These are phyloP conservation scores for Pseudochirops corinnae DNA, from an alignment of 2,797 vertebrate species.

Conservation along the genomic window DNA sequence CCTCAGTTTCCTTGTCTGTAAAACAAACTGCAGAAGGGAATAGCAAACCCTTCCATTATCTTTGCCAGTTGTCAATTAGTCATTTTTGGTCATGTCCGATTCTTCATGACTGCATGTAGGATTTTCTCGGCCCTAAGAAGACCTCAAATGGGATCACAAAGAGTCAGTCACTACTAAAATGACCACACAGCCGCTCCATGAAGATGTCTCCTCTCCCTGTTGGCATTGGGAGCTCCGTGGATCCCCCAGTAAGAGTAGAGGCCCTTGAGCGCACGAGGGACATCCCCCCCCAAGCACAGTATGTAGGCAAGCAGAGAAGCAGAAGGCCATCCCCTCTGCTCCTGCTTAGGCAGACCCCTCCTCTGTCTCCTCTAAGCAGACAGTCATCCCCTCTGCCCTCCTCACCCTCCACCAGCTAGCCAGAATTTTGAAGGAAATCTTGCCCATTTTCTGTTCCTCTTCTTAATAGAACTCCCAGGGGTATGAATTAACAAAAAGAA, in stretches of 20 bases:
- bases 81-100: neutral
- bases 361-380: neutral
- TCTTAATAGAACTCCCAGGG: neutral
- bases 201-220: neutral
- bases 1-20: neutral
- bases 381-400: neutral
- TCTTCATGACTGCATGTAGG: neutral
- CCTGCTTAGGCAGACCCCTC: neutral
- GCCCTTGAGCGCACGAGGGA: neutral
- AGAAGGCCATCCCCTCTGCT: neutral
- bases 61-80: neutral
- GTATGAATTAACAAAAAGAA: neutral
- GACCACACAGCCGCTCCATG: neutral
- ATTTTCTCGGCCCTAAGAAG: neutral
- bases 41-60: neutral
- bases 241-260: neutral
- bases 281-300: fast-evolving
- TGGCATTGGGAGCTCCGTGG: neutral
- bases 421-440: neutral
- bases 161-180: neutral
- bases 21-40: neutral
- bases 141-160: neutral
- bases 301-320: neutral
- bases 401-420: neutral
- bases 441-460: neutral